A percentile compares a stretch with the other conserved stretches of the same genome.
Evolutionary conservation across 2,797 vertebrate genomes (phyloP).

Genomic region (Megalops cyprinoides): DNA sequence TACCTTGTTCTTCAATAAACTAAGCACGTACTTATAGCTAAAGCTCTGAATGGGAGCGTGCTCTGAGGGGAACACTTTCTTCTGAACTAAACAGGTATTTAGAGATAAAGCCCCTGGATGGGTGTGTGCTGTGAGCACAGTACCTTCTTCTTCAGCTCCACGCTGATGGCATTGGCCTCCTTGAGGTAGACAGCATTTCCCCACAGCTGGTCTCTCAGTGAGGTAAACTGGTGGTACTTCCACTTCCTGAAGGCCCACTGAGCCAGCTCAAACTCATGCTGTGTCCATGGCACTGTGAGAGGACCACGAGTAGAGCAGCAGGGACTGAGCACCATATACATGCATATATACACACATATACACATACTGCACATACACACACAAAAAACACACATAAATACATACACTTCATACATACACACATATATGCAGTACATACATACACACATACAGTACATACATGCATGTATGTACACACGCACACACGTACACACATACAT

Average conservation of each 20-base stretch:
- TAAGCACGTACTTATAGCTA: too few relatives aligned
- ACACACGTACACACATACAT: neutral
- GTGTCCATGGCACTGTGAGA: slow-evolving; percentile 89
- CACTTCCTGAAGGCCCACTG: slow-evolving; percentile 98
- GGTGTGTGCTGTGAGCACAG: neutral
- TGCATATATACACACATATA: neutral
- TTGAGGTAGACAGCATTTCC: slow-evolving; percentile 97
- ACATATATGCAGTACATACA: neutral
- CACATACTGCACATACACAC: too few relatives aligned
- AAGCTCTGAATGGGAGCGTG: too few relatives aligned
- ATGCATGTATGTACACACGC: neutral
- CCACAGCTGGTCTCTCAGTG: slow-evolving; percentile 94
- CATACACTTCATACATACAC: neutral
- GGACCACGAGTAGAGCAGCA: neutral
- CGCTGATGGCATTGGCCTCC: slow-evolving; percentile 97
- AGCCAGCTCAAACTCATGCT: slow-evolving; percentile 90
- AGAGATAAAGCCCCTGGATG: neutral
- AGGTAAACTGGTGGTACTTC: slow-evolving; percentile 98
- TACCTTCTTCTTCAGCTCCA: slow-evolving; percentile 98
- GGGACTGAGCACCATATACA: neutral
- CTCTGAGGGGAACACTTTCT: too few relatives aligned
- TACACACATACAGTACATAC: neutral
- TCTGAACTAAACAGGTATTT: too few relatives aligned
- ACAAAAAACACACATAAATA: neutral
- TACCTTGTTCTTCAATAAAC: too few relatives aligned